phyloP scores from a whole-genome alignment of 2,113 vertebrate genomes.

The Bothrops jararaca region DNA sequence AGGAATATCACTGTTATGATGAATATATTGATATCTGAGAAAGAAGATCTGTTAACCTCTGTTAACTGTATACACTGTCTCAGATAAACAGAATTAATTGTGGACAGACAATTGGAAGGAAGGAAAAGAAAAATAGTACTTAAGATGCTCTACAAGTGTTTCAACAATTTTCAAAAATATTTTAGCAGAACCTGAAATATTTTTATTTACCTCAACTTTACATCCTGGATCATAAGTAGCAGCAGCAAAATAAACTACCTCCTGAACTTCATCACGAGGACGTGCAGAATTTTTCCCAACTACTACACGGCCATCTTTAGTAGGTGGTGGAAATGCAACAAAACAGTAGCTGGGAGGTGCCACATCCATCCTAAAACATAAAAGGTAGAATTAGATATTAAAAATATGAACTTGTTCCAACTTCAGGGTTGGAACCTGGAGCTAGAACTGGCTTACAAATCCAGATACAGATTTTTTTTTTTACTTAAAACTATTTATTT shows the following conservation, averaged over 20 bases:
- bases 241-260: conserved; percentile 74
- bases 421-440: no score
- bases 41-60: background rate
- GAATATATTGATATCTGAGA: background rate
- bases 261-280: conserved; percentile 79
- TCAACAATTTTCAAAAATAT: background rate
- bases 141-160: background rate
- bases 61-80: background rate
- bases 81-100: background rate
- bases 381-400: background rate
- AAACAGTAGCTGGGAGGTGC: conserved; percentile 79
- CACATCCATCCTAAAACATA: conserved; percentile 70
- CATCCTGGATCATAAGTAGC: conserved; percentile 67
- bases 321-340: conserved; percentile 73
- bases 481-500: background rate
- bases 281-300: conserved; percentile 81
- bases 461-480: background rate
- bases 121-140: background rate
- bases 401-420: background rate
- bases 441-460: background rate
- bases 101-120: background rate
- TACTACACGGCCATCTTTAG: conserved; percentile 72
- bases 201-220: conserved; percentile 76
- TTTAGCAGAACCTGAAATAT: background rate
- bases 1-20: background rate